A percentile compares a stretch with the other conserved stretches of the same genome.
Conservation (phyloP, 2,888 invertebrate genomes). For the Sarcophaga subvicina region DNA sequence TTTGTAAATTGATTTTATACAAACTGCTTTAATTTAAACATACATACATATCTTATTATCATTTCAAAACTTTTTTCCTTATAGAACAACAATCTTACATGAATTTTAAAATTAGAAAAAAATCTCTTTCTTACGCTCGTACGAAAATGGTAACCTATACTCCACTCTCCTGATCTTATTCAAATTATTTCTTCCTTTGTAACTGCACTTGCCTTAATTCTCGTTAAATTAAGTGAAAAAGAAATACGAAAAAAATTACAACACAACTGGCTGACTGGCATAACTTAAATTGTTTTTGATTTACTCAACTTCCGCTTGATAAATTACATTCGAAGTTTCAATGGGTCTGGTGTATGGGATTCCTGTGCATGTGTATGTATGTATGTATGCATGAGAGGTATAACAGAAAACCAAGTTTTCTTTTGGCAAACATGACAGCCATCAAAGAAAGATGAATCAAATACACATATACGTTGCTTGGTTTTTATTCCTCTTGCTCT, state of each 20-base stretch:
- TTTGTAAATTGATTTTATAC: no score
- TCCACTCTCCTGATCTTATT: no score
- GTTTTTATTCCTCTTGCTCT: no score
- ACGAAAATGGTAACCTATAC: no score
- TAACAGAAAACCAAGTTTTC: conserved; percentile 35
- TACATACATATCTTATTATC: no score
- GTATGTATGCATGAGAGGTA: not conserved
- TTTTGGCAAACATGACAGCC: conserved; percentile 59
- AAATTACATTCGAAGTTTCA: conserved; percentile 67
- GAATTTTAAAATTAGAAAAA: no score
- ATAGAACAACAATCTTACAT: no score
- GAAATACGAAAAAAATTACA: not conserved
- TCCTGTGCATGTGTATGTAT: not conserved
- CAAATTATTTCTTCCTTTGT: no score
- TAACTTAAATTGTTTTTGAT: conserved; percentile 70
- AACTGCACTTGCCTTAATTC: not conserved
- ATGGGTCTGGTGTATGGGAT: not conserved
- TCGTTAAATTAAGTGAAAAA: conserved; percentile 21
- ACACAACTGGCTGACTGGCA: conserved; percentile 40
- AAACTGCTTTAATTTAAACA: no score
- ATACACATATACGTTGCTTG: not conserved
- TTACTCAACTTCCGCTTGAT: conserved; percentile 67
- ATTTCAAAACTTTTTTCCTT: no score
- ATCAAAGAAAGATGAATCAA: conserved; percentile 29
- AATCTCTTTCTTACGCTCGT: no score